Evolutionary conservation across 2,888 invertebrate genomes (phyloP).

Genomic region (Acleris literana): DNA sequence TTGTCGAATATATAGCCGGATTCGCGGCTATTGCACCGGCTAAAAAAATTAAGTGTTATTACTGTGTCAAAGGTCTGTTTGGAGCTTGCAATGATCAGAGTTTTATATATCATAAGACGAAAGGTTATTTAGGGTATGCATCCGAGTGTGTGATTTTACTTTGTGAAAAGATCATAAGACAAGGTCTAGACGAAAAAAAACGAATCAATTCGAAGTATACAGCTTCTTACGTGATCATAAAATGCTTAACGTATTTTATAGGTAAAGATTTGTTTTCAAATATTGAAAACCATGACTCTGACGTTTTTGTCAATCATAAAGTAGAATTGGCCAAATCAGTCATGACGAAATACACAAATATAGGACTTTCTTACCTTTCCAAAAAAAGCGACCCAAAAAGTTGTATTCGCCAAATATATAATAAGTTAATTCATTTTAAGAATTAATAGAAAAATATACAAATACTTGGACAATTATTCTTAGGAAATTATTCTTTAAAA

Average conservation of each 20-base stretch:
- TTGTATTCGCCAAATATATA: constrained; percentile 36
- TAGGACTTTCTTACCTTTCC: constrained; percentile 23
- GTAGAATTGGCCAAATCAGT: constrained; percentile 13
- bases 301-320: constrained; percentile 14
- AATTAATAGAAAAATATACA: too few relatives aligned
- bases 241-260: constrained; percentile 20
- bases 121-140: constrained; percentile 15
- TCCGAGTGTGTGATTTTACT: constrained; percentile 30
- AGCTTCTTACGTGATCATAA: constrained; percentile 9
- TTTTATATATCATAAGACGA: constrained; percentile 11
- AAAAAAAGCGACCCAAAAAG: constrained; percentile 33
- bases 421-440: too few relatives aligned
- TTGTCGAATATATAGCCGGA: constrained; percentile 32
- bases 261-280: constrained; percentile 27
- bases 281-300: constrained; percentile 2
- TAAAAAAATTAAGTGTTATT: constrained; percentile 26
- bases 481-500: too few relatives aligned
- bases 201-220: constrained; percentile 22
- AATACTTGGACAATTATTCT: too few relatives aligned
- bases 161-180: constrained; percentile 29
- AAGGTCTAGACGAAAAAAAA: constrained; percentile 18
- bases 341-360: constrained; percentile 28
- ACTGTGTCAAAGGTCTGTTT: constrained; percentile 30
- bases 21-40: constrained; percentile 14
- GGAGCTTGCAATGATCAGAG: constrained; percentile 27